A percentile compares a stretch with the other conserved stretches of the same genome.
Evolutionary conservation across 2,888 invertebrate species (phyloP).

Genomic region (Escarpia spicata): DNA sequence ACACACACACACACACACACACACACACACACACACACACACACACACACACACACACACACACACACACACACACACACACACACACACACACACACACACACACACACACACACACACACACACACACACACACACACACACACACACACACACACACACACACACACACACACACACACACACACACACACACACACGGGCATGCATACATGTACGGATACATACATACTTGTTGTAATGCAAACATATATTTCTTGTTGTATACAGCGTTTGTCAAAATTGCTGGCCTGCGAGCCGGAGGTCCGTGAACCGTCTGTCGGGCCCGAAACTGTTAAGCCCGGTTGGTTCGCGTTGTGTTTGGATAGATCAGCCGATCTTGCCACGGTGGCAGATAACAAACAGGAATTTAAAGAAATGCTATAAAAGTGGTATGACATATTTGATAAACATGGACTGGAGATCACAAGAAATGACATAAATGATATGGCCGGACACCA

Average conservation of each 20-base stretch:
- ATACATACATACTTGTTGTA: not conserved
- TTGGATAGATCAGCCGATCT: no score
- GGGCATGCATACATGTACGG: not conserved
- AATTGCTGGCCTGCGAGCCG: no score
- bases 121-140: slow-evolving; percentile 17
- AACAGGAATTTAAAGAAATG: no score
- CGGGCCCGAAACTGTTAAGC: no score
- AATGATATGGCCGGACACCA: no score
- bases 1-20: not conserved
- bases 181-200: not conserved
- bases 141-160: not conserved
- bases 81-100: slow-evolving; percentile 24
- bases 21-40: slow-evolving; percentile 1
- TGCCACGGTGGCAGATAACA: no score
- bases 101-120: slow-evolving; percentile 25
- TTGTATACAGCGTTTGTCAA: not conserved
- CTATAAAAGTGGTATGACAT: no score
- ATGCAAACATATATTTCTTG: not conserved
- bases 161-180: not conserved
- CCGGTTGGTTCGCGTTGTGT: no score
- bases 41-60: slow-evolving; percentile 24
- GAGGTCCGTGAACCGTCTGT: no score
- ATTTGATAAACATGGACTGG: no score
- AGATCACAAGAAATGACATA: no score
- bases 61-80: slow-evolving; percentile 24